Conservation (phyloP, 2,113 vertebrate species). For the Apus apus region DNA sequence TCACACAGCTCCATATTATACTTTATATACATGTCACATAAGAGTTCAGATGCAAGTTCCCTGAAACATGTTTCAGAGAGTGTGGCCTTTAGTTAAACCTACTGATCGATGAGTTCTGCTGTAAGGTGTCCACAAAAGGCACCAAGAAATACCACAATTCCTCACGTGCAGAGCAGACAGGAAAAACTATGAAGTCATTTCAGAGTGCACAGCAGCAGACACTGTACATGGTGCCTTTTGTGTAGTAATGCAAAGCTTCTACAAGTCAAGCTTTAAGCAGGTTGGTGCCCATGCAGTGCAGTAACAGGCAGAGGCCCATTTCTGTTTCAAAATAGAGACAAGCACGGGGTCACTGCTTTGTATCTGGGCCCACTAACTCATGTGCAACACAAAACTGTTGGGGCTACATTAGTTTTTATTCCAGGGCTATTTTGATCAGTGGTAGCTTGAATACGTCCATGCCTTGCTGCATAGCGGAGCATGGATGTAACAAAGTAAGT, state of each 20-base stretch:
- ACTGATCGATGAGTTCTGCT: neutral
- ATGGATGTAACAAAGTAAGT: neutral
- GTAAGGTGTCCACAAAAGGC: neutral
- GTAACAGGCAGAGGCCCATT: neutral
- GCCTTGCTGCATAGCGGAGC: neutral
- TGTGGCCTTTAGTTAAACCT: neutral
- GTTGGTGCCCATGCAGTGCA: neutral
- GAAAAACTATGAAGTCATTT: neutral
- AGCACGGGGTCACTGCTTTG: neutral
- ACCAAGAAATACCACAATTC: neutral
- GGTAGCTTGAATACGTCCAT: neutral
- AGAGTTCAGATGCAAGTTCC: neutral
- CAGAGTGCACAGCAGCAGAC: neutral
- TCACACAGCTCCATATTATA: neutral
- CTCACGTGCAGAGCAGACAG: neutral
- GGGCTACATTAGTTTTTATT: neutral
- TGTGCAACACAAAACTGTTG: neutral
- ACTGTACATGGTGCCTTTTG: neutral
- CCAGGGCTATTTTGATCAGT: neutral
- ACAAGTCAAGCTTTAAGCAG: neutral
- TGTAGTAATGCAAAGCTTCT: neutral
- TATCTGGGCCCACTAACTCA: neutral
- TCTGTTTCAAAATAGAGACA: neutral
- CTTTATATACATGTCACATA: neutral
- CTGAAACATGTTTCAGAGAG: neutral